Conservation (phyloP, 2,797 vertebrate species). For the Vireo griseus region DNA sequence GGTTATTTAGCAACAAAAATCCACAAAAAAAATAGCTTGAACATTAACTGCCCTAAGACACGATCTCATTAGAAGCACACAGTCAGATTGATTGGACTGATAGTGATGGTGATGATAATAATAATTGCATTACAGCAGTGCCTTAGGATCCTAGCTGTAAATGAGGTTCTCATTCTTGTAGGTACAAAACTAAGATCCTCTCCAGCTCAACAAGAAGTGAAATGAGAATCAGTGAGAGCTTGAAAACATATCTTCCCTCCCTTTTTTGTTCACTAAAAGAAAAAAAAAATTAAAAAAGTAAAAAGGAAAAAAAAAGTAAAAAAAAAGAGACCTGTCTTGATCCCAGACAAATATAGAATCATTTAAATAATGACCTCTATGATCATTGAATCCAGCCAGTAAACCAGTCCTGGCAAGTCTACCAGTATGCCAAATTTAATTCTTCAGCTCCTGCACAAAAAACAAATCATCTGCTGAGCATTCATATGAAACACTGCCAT, state of each 20-base stretch:
- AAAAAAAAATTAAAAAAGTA: not conserved
- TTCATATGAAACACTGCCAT: not conserved
- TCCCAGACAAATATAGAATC: not conserved
- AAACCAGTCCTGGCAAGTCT: not conserved
- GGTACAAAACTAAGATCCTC: not conserved
- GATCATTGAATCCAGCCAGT: not conserved
- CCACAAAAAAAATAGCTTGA: not conserved
- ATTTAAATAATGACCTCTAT: not conserved
- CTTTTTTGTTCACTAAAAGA: not conserved
- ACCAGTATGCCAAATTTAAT: not conserved
- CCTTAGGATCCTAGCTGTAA: constrained; percentile 12
- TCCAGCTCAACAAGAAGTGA: not conserved
- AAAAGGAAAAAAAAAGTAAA: not conserved
- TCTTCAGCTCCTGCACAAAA: not conserved
- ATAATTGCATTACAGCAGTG: constrained; percentile 18
- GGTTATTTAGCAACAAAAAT: not conserved
- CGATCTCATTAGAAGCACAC: not conserved
- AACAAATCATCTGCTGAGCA: not conserved
- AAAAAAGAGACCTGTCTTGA: not conserved
- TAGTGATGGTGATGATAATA: constrained; percentile 6
- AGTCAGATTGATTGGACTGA: constrained; percentile 31
- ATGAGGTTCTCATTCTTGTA: not conserved
- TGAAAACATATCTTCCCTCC: not conserved
- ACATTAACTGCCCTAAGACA: constrained; percentile 14
- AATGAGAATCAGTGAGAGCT: not conserved